Conservation (phyloP, 2,888 invertebrate species). For the Sinopyrophorus schimmeli region DNA sequence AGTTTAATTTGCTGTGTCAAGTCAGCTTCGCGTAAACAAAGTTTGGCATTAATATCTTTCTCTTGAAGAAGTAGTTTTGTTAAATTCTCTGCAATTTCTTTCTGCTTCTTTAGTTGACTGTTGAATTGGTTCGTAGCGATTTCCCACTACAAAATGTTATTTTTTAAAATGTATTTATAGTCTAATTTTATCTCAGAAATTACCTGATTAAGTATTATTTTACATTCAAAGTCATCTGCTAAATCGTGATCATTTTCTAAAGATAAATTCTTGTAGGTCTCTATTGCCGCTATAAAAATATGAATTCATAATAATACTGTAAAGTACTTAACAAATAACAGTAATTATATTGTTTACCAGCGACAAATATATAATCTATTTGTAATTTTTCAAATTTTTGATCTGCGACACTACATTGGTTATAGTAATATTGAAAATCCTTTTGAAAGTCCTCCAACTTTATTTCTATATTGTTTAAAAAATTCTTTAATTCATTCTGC, state of each 20-base stretch:
- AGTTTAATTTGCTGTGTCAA: slow-evolving; percentile 9
- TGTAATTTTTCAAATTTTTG: slow-evolving; percentile 33
- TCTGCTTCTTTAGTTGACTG: slow-evolving; percentile 7
- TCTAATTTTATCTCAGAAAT: background rate
- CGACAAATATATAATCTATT: too few species aligned
- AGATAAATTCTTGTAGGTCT: slow-evolving; percentile 13
- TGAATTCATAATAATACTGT: too few species aligned
- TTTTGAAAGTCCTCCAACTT: too few species aligned
- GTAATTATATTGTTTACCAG: too few species aligned
- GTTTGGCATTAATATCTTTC: slow-evolving; percentile 20
- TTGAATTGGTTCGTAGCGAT: slow-evolving; percentile 27
- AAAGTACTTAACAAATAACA: too few species aligned
- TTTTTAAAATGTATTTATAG: background rate
- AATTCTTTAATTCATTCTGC: slow-evolving; percentile 23
- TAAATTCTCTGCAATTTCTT: slow-evolving; percentile 24
- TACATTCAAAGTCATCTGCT: slow-evolving; percentile 1
- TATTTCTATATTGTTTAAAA: too few species aligned
- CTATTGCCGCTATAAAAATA: slow-evolving; percentile 13
- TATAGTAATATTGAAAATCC: too few species aligned
- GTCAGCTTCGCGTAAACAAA: slow-evolving; percentile 15
- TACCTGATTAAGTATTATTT: slow-evolving; percentile 18
- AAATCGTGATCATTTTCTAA: slow-evolving; percentile 1
- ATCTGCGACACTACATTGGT: too few species aligned
- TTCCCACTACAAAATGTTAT: slow-evolving; percentile 14
- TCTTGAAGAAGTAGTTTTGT: slow-evolving; percentile 21